Conservation (phyloP, 2,888 invertebrate genomes). For the Ariolimax columbianus region DNA sequence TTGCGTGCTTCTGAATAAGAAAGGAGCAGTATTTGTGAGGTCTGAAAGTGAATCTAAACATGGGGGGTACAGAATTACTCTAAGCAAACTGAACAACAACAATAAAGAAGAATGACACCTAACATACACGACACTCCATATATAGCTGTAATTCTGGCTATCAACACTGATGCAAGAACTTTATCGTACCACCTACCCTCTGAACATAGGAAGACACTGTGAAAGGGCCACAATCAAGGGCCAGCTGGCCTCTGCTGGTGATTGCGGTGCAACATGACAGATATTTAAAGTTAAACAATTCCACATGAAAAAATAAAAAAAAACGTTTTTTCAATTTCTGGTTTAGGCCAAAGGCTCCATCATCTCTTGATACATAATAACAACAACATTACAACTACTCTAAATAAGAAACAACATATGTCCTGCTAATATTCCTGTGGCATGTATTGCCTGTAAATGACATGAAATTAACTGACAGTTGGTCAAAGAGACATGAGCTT, state of each 20-base stretch:
- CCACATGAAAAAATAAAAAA: no score
- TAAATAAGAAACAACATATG: no score
- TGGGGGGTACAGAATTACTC: background rate
- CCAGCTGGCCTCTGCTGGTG: conserved; percentile 67
- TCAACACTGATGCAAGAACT: background rate
- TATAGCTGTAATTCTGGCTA: background rate
- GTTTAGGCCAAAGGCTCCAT: no score
- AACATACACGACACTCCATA: background rate
- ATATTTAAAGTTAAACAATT: background rate
- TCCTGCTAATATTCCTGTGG: no score
- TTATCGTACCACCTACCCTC: conserved; percentile 67
- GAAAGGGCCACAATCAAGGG: conserved; percentile 71
- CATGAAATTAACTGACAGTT: no score
- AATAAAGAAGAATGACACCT: background rate
- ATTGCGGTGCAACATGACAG: conserved; percentile 18
- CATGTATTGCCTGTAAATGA: no score
- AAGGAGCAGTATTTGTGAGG: background rate
- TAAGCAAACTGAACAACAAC: background rate
- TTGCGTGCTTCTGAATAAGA: background rate
- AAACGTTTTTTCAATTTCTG: no score
- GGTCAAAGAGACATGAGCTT: no score
- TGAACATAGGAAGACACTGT: conserved; percentile 76
- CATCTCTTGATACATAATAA: no score
- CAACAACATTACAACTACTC: no score
- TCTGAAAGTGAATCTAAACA: background rate